Evolutionary conservation across 2,113 vertebrate genomes (phyloP).

Genomic region (Brachyhypopomus gauderio): DNA sequence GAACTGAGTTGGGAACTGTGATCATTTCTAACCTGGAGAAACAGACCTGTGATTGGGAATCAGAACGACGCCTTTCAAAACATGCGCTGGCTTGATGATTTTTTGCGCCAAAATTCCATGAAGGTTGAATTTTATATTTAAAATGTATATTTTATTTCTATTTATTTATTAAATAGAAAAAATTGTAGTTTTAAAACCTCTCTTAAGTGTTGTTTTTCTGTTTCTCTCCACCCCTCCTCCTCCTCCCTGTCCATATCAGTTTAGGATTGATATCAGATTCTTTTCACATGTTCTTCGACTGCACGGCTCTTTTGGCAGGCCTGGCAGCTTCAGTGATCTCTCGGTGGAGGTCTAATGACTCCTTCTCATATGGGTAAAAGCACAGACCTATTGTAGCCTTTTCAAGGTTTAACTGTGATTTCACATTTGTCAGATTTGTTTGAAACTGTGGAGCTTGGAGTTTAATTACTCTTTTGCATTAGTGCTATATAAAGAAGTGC

Average conservation of each 20-base stretch:
- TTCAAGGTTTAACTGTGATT: too few relatives aligned
- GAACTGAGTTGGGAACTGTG: too few relatives aligned
- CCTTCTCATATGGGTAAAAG: slow-evolving; percentile 96
- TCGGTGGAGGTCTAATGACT: slow-evolving; percentile 95
- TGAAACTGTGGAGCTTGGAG: too few relatives aligned
- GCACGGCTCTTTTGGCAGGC: slow-evolving; percentile 94
- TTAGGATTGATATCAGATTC: slow-evolving; percentile 98
- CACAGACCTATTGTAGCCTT: background rate
- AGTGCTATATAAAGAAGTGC: background rate
- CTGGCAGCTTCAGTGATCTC: slow-evolving; percentile 97
- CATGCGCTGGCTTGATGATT: too few relatives aligned
- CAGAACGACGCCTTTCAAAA: too few relatives aligned
- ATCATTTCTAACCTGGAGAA: too few relatives aligned
- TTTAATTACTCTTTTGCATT: background rate
- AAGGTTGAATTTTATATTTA: background rate
- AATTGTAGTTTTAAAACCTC: background rate
- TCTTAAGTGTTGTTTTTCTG: background rate
- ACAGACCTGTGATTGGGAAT: too few relatives aligned
- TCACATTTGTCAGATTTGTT: too few relatives aligned
- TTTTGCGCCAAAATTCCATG: too few relatives aligned
- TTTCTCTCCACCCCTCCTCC: background rate
- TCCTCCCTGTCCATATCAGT: slow-evolving; percentile 67
- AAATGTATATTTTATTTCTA: too few relatives aligned
- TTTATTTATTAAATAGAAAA: background rate
- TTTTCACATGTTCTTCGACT: slow-evolving; percentile 99